phyloP scores from a whole-genome alignment of 2,113 vertebrate genomes.

The Gadus chalcogrammus region DNA sequence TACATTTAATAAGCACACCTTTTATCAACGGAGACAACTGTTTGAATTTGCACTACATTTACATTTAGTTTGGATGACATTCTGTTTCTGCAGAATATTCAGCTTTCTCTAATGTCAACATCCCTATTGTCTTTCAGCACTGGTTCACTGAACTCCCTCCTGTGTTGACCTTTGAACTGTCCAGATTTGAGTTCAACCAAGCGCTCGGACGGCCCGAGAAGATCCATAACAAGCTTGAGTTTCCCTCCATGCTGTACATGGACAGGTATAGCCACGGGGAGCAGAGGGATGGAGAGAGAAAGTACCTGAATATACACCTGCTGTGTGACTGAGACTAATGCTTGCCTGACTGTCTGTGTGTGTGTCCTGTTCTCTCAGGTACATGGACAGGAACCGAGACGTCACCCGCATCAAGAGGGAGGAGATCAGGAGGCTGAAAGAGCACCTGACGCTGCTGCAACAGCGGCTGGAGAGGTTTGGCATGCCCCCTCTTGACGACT shows the following conservation, averaged over 20 bases:
- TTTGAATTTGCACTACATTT: no score
- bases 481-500: neutral
- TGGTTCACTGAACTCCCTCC: constrained; percentile 98
- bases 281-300: neutral
- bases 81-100: neutral
- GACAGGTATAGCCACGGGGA: constrained; percentile 79
- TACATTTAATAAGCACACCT: no score
- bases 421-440: constrained; percentile 95
- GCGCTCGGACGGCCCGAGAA: constrained; percentile 97
- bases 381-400: constrained; percentile 97
- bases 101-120: neutral
- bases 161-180: constrained; percentile 95
- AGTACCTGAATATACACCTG: neutral
- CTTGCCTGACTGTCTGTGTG: neutral
- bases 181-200: constrained; percentile 98
- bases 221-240: constrained; percentile 99
- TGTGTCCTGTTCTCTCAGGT: constrained; percentile 67
- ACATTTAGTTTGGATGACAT: neutral
- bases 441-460: constrained; percentile 92
- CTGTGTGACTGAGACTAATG: neutral
- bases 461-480: constrained; percentile 93
- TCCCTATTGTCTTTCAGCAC: constrained; percentile 72
- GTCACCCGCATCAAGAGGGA: constrained; percentile 95
- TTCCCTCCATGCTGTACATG: constrained; percentile 93
- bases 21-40: no score